Percentiles rank a stretch among this genome's conserved stretches.
phyloP scores from a whole-genome alignment of 2,113 vertebrate genomes.

The Gopherus evgoodei region DNA sequence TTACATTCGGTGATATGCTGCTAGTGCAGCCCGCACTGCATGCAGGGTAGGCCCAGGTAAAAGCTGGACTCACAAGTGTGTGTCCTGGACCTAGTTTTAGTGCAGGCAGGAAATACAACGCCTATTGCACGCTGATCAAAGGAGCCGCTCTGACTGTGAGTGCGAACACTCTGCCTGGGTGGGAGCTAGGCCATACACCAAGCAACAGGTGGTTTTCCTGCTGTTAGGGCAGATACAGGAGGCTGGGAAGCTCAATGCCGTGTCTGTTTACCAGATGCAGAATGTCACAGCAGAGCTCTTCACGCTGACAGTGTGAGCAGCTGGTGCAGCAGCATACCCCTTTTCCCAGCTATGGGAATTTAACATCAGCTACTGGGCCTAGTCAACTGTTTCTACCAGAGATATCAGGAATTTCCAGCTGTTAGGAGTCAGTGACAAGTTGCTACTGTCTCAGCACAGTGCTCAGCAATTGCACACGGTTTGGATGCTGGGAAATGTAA shows the following conservation, averaged over 20 bases:
- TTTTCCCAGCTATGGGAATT: slow-evolving; percentile 10
- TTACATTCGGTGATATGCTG: neutral
- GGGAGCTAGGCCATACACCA: neutral
- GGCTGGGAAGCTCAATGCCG: neutral
- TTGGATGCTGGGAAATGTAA: neutral
- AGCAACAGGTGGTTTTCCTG: neutral
- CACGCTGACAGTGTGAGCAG: neutral
- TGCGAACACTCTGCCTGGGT: neutral
- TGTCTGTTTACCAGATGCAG: neutral
- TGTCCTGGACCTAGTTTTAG: neutral
- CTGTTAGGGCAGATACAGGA: rapidly evolving
- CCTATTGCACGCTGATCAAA: neutral
- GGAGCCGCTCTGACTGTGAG: neutral
- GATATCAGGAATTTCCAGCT: neutral
- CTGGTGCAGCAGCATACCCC: neutral
- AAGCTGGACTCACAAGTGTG: neutral
- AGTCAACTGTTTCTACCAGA: slow-evolving; percentile 54
- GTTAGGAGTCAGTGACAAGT: slow-evolving; percentile 2
- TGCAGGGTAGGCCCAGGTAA: neutral
- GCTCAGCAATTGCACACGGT: neutral
- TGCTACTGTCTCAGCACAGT: neutral
- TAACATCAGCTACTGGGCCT: neutral
- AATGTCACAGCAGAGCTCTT: slow-evolving; percentile 7
- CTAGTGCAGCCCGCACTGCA: neutral
- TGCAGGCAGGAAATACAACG: neutral